Evolutionary conservation across 2,797 vertebrate genomes (phyloP).

Genomic region (Triplophysa yarkandensis): DNA sequence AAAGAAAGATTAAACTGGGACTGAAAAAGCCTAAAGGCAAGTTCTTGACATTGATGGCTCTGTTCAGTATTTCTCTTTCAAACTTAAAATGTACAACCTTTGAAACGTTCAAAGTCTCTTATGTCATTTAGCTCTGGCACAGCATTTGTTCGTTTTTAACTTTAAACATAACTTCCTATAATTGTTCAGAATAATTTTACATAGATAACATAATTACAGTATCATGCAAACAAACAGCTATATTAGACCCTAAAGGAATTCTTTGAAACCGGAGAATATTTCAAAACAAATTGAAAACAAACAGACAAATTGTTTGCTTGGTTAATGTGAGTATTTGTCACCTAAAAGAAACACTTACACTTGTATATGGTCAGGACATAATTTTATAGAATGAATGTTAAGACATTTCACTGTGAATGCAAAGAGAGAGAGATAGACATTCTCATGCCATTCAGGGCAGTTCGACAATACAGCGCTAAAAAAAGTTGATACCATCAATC

Average conservation of each 20-base stretch:
- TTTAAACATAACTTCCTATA: too few relatives aligned
- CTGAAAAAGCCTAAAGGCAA: background rate
- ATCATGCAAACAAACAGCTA: too few relatives aligned
- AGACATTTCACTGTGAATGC: background rate
- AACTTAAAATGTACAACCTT: background rate
- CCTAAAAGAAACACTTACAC: too few relatives aligned
- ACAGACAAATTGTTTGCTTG: background rate
- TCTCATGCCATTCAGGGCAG: background rate
- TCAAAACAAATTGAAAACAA: too few relatives aligned
- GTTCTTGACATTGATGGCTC: background rate
- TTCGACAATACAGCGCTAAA: background rate
- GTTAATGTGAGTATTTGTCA: too few relatives aligned
- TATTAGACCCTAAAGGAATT: too few relatives aligned
- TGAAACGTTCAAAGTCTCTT: background rate
- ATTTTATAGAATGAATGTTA: background rate
- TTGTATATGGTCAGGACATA: too few relatives aligned
- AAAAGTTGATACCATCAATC: background rate
- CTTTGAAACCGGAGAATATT: too few relatives aligned
- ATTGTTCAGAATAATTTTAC: too few relatives aligned
- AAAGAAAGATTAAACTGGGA: background rate
- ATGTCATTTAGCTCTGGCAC: too few relatives aligned
- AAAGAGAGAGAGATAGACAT: background rate
- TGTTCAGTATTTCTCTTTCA: background rate
- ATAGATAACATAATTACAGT: too few relatives aligned
- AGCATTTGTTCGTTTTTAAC: too few relatives aligned